Conservation (phyloP, 2,888 invertebrate genomes). For the Meandrusa payeni region DNA sequence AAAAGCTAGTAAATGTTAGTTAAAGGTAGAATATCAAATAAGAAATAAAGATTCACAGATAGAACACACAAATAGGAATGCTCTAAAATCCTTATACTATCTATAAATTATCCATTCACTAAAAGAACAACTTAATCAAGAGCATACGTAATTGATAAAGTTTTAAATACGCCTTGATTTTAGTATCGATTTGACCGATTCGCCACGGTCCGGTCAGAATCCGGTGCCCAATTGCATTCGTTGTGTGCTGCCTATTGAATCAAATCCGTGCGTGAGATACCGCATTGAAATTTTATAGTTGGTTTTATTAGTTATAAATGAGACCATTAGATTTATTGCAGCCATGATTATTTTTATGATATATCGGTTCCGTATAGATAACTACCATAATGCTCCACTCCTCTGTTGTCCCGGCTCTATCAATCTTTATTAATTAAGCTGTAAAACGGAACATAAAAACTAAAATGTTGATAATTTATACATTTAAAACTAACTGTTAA, state of each 20-base stretch:
- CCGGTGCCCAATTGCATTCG: slow-evolving; percentile 68
- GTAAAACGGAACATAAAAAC: slow-evolving; percentile 43
- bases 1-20: no score
- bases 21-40: no score
- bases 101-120: neutral
- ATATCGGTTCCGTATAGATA: slow-evolving; percentile 45
- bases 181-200: slow-evolving; percentile 64
- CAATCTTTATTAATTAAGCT: slow-evolving; percentile 48
- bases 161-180: slow-evolving; percentile 47
- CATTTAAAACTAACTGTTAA: no score
- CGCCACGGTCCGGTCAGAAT: slow-evolving; percentile 61
- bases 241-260: slow-evolving; percentile 65
- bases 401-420: slow-evolving; percentile 6
- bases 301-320: slow-evolving; percentile 73
- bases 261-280: slow-evolving; percentile 63
- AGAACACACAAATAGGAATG: no score
- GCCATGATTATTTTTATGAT: slow-evolving; percentile 68
- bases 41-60: no score
- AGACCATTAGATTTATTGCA: slow-evolving; percentile 72
- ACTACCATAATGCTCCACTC: slow-evolving; percentile 31
- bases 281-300: slow-evolving; percentile 70
- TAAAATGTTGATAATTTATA: slow-evolving; percentile 42
- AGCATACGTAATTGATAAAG: slow-evolving; percentile 38
- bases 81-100: neutral
- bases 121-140: slow-evolving; percentile 22